phyloP scores from a whole-genome alignment of 2,797 vertebrate species.

The Pristis pectinata region DNA sequence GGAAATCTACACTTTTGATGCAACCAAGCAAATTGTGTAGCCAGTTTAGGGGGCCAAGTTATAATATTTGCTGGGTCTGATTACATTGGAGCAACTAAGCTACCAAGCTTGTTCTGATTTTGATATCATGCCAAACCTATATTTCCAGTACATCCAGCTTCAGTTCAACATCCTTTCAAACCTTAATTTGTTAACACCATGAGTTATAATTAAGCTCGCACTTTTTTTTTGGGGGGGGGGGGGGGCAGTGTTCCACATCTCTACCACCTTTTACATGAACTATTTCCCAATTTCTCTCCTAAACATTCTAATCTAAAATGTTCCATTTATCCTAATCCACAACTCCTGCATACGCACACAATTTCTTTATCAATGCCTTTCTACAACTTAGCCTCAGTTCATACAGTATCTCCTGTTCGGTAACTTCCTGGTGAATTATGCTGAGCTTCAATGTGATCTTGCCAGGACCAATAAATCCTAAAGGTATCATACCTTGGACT shows the following conservation, averaged over 20 bases:
- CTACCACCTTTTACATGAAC: not conserved
- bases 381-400: not conserved
- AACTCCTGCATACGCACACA: too few species aligned
- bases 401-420: not conserved
- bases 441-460: too few species aligned
- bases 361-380: not conserved
- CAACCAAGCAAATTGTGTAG: not conserved
- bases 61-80: too few species aligned
- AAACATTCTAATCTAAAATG: not conserved
- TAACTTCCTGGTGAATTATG: not conserved
- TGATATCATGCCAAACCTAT: too few species aligned
- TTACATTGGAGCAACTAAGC: too few species aligned
- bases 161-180: too few species aligned
- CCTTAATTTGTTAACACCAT: too few species aligned
- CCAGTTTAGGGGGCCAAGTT: not conserved
- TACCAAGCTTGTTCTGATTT: too few species aligned
- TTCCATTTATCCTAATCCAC: too few species aligned
- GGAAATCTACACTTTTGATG: not conserved
- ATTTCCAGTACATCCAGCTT: too few species aligned
- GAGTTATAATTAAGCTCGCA: not conserved
- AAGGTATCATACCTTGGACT: too few species aligned
- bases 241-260: not conserved
- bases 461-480: not conserved
- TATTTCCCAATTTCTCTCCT: not conserved
- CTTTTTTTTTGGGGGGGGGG: not conserved